Conservation (phyloP, 2,113 vertebrate genomes). For the Edolisoma coerulescens region DNA sequence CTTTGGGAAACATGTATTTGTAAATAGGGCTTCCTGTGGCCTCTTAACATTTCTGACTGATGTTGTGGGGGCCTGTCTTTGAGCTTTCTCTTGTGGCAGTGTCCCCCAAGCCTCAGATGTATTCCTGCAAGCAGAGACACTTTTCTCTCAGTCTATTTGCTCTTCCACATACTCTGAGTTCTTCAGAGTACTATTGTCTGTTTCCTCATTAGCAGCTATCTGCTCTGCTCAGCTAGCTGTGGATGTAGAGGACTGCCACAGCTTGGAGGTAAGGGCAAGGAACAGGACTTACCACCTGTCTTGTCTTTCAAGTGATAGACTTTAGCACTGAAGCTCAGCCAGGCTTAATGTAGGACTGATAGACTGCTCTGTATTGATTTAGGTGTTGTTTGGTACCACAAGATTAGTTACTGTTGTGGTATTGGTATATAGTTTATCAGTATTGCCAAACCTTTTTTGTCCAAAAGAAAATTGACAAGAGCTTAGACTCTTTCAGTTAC, state of each 20-base stretch:
- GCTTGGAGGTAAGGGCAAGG: background rate
- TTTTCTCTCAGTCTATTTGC: background rate
- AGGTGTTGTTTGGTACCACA: background rate
- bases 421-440: background rate
- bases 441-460: background rate
- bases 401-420: background rate
- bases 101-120: background rate
- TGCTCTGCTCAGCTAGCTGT: background rate
- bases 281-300: rapidly evolving
- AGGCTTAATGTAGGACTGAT: background rate
- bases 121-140: background rate
- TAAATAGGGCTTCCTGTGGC: background rate
- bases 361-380: background rate
- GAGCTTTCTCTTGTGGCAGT: background rate
- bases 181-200: background rate
- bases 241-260: background rate
- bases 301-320: background rate
- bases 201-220: background rate
- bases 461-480: background rate
- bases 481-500: background rate
- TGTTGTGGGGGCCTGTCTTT: background rate
- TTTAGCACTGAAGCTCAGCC: background rate
- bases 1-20: background rate
- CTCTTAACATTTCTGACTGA: background rate
- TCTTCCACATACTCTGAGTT: background rate